Evolutionary conservation across 2,113 vertebrate species (phyloP).

Genomic region (Pteruthius melanotis): DNA sequence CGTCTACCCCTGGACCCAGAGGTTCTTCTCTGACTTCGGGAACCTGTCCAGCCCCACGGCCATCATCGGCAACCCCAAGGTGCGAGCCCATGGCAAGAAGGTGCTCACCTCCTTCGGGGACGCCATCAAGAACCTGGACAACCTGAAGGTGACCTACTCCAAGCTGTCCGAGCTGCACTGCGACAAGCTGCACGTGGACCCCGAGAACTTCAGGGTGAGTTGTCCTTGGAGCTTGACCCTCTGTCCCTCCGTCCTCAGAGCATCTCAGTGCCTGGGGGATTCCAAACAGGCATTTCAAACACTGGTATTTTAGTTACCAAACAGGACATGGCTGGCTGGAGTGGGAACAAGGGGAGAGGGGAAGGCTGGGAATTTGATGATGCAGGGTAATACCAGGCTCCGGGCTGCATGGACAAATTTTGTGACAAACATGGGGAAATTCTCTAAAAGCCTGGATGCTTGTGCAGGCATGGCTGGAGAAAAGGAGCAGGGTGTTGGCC

Average conservation of each 20-base stretch:
- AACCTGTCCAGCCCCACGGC: constrained; percentile 80
- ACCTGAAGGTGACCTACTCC: constrained; percentile 73
- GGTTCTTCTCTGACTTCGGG: constrained; percentile 74
- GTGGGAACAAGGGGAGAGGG: background rate
- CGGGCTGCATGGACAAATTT: background rate
- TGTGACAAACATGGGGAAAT: background rate
- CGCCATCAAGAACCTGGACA: constrained; percentile 78
- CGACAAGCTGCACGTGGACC: constrained; percentile 85
- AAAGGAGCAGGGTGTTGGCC: background rate
- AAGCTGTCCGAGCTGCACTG: constrained; percentile 83
- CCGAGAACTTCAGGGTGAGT: constrained; percentile 76
- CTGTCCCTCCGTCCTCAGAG: background rate
- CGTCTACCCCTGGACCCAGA: constrained; percentile 86
- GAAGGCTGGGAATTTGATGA: background rate
- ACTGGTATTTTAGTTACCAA: accelerated
- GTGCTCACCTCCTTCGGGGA: constrained; percentile 81
- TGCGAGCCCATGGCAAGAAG: constrained; percentile 77
- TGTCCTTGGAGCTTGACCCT: accelerated
- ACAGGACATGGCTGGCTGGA: background rate
- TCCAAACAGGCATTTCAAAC: background rate
- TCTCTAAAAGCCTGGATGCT: background rate
- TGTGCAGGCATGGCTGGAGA: background rate
- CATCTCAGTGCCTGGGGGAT: background rate
- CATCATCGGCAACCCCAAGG: constrained; percentile 74
- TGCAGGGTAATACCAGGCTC: background rate